These are phyloP conservation scores for Sphecodes monilicornis DNA, from an alignment of 2,888 invertebrate species.

Conservation along the genomic window DNA sequence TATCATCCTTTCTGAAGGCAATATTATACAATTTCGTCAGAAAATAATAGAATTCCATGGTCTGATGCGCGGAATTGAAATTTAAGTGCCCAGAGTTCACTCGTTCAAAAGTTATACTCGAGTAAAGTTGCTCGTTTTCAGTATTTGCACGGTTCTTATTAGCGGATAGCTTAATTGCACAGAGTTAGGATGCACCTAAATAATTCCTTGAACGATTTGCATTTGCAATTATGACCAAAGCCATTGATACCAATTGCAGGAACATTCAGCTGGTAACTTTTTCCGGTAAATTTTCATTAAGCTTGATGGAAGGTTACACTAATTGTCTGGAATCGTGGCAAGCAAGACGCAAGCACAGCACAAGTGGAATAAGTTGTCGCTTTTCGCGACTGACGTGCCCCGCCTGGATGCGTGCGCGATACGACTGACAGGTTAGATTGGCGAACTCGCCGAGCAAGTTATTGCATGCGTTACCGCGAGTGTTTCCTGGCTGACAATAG, in stretches of 20 bases:
- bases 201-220: not conserved
- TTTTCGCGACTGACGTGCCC: slow-evolving; percentile 32
- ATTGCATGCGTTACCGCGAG: slow-evolving; percentile 70
- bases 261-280: not conserved
- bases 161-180: not conserved
- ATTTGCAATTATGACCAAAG: not conserved
- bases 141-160: too few species aligned
- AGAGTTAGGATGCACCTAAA: not conserved
- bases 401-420: slow-evolving; percentile 16
- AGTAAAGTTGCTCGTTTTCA: too few species aligned
- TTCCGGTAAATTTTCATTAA: not conserved
- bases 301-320: not conserved
- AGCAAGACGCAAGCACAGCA: not conserved
- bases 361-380: slow-evolving; percentile 45
- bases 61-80: too few species aligned
- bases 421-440: slow-evolving; percentile 71
- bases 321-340: not conserved
- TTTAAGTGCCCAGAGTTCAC: too few species aligned
- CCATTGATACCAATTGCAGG: not conserved
- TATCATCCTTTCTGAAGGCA: too few species aligned
- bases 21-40: too few species aligned
- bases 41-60: too few species aligned
- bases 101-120: too few species aligned
- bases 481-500: slow-evolving; percentile 70
- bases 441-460: slow-evolving; percentile 70